Base-by-base conservation (phyloP, 1,140 invertebrate species). In the Melanaphis sacchari region DNA sequence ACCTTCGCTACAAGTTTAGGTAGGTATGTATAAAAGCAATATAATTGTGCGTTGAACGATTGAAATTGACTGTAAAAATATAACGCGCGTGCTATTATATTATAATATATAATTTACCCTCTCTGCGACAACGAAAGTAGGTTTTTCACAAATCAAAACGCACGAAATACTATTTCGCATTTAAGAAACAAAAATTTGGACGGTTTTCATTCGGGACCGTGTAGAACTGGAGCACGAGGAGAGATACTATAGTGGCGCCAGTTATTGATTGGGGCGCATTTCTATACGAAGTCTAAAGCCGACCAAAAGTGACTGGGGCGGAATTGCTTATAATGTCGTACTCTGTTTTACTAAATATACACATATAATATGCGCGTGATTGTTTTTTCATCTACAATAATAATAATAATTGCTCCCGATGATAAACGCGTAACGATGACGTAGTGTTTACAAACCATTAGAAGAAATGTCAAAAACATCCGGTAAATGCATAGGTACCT, bases 181-280 rank as follows among this genome's bases (percentile, higher is more conserved):
- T 92, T 26, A 36, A 46, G 40, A 92, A 92, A 46, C 41, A 31
- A 90, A 46, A 22, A n/a, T 36, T 92, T 41, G 40, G 22, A 31
- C 49, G 49, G 40, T 59, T 59, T 59, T 26, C 26, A 24, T 82
- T 82, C 76, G 76, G 76, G 31, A 59, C 76, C 18, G 76, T 8
- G 76, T 7, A 52, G 21, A 90, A 91, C 90, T 82, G 22, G 59
- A 49, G 38, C n/a, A 49, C 81, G 76, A 49, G 81, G 46, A 93
- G 46, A 93, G 91, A 93, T 85, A 93, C 76, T 52, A 54, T 85
- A 41, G 91, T 93, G 91, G 91, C 91, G 91, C 91, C 91, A 93
- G 76, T 93, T 93, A 93, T 93, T 85, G 91, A 93, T 93, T 93
- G 91, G 36, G 66, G 46, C 24, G 59, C 36, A 82, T 76, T 91